Percentiles rank a stretch among this genome's conserved stretches.
Evolutionary conservation across 1,140 invertebrate genomes (phyloP).

Genomic region (Chrysopa pallens): DNA sequence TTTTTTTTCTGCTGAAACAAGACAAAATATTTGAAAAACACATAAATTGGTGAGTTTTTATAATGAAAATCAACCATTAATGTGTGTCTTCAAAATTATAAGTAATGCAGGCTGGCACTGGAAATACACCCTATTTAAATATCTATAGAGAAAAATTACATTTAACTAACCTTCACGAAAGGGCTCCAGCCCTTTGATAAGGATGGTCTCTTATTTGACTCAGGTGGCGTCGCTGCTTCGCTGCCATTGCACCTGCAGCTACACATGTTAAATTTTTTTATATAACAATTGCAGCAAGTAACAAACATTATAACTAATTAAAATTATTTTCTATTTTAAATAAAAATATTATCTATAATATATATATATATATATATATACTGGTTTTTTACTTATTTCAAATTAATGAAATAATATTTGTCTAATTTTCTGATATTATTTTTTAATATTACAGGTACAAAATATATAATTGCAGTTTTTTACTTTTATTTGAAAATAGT

Average conservation of each 20-base stretch:
- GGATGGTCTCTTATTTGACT: conserved; percentile 77
- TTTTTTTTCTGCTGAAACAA: too few species aligned
- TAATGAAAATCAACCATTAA: too few species aligned
- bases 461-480: too few species aligned
- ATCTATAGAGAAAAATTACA: conserved; percentile 7
- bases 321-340: not conserved
- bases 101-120: conserved; percentile 18
- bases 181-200: conserved; percentile 78
- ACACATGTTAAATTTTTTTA: conserved; percentile 35
- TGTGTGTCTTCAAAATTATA: too few species aligned
- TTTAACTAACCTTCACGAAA: conserved; percentile 34
- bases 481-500: too few species aligned
- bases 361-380: not conserved
- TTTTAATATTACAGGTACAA: not conserved
- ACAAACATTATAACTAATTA: conserved; percentile 16
- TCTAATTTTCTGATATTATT: not conserved
- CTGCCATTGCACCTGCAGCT: conserved; percentile 55
- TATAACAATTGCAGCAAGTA: conserved; percentile 17
- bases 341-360: too few species aligned
- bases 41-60: conserved; percentile 11
- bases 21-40: too few species aligned
- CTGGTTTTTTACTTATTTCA: not conserved
- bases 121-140: conserved; percentile 7
- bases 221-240: conserved; percentile 57
- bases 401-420: not conserved